A percentile compares a stretch with the other conserved stretches of the same genome.
Evolutionary conservation across 2,797 vertebrate genomes (phyloP).

Genomic region (Chrysolophus pictus): DNA sequence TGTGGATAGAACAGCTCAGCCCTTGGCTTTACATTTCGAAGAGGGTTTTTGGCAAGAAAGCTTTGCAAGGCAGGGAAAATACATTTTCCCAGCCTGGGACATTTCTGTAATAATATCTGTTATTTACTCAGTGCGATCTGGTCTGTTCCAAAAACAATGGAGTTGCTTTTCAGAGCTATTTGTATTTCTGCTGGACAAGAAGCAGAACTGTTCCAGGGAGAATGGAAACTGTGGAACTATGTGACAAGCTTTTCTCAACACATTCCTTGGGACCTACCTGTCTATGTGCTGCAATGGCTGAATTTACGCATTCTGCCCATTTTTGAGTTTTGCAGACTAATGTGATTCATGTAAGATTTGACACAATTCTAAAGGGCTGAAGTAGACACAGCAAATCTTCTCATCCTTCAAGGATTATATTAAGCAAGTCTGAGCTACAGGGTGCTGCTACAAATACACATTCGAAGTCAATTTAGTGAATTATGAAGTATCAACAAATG

Average conservation of each 20-base stretch:
- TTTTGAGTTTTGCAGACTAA: neutral
- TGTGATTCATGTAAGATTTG: neutral
- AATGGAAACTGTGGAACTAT: neutral
- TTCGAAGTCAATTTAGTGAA: neutral
- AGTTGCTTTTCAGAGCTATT: neutral
- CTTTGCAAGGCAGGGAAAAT: neutral
- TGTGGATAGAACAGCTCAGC: neutral
- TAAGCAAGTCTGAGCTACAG: neutral
- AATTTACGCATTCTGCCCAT: neutral
- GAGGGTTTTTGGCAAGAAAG: neutral
- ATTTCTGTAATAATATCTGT: slow-evolving; percentile 16
- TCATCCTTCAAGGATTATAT: neutral
- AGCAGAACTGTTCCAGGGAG: neutral
- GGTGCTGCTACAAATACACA: neutral
- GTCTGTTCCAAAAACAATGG: neutral
- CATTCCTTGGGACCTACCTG: neutral
- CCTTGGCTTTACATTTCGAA: slow-evolving; percentile 16
- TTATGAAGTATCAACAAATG: neutral
- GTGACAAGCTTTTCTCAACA: neutral
- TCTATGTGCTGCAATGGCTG: neutral
- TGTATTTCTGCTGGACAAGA: slow-evolving; percentile 9
- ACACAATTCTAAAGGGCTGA: neutral
- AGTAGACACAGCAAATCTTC: neutral
- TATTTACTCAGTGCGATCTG: slow-evolving; percentile 19
- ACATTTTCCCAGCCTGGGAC: neutral